phyloP scores from a whole-genome alignment of 2,888 invertebrate species.

The Drosophila parthenogenetica region DNA sequence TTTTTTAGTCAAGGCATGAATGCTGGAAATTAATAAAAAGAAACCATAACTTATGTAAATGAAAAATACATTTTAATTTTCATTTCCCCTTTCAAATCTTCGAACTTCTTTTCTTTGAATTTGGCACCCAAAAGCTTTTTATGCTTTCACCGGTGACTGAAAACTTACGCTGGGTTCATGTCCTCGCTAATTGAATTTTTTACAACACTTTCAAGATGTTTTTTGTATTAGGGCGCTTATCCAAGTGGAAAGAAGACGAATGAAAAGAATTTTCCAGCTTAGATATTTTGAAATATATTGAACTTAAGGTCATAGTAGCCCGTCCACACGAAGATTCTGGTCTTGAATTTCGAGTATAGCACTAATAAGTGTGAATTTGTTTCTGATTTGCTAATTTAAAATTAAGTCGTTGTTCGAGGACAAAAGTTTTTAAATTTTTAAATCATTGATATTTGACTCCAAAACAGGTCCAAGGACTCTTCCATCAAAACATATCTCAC shows the following conservation, averaged over 20 bases:
- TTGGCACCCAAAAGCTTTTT: too few species aligned
- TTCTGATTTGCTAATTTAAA: background rate
- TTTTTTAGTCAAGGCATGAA: constrained; percentile 14
- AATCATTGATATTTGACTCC: background rate
- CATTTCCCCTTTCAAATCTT: background rate
- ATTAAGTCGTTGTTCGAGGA: background rate
- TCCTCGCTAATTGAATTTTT: too few species aligned
- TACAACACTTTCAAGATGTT: too few species aligned
- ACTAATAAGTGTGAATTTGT: background rate
- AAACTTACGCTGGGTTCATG: too few species aligned
- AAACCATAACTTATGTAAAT: background rate
- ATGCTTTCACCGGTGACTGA: too few species aligned
- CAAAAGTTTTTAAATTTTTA: background rate
- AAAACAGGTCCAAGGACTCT: background rate
- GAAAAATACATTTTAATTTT: background rate
- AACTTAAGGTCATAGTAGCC: background rate
- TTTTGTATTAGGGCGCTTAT: too few species aligned
- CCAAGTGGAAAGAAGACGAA: too few species aligned
- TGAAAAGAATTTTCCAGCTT: too few species aligned
- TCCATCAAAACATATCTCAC: constrained; percentile 15
- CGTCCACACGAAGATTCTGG: background rate
- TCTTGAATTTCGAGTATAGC: background rate
- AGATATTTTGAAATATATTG: background rate
- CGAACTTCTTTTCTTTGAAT: background rate
- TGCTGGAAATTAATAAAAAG: background rate